Evolutionary conservation across 2,113 vertebrate genomes (phyloP), one percentile per base, ranked within the genome.

Genomic region (Ptychochromis oligacanthus): DNA sequence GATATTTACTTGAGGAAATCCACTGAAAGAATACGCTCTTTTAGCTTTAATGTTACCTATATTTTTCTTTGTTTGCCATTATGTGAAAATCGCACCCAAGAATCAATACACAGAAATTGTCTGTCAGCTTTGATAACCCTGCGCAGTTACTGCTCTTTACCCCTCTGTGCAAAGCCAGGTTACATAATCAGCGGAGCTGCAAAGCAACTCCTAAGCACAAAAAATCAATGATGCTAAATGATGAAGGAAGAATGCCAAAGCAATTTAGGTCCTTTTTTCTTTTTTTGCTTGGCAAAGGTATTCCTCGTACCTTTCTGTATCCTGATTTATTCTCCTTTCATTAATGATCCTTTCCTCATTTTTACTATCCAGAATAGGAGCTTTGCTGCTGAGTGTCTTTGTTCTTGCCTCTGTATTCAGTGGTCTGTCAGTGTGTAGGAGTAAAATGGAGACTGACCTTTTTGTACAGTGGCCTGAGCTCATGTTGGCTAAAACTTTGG

Each of bases 71-170:
- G 52, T 26, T 65, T 77, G 83, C 40, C 24, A 52, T 31, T 40
- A 43, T 24, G 46, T 70, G 59, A 34, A 91, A 78, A 61, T 36
- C 6, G 24, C 70, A 34, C 6, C 5, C 14, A 60, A 36, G 49
- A 80, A 91, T 90, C 87, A 46, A 92, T 90, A 79, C 0, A 22
- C 40, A 36, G 31, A 72, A 82, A 84, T 59, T 49, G 31, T 70
- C 72, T 13, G 11, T 89, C 81, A 89, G 28, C 62, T 31, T 54
- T 85, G 57, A 85, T 87, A 80, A 86, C 74, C 80, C 43, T 24
- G 65, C 67, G 46, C 13, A 54, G 31, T 61, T 61, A 38, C 64
- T 79, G 75, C 59, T 85, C 36, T 86, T 80, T 74, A 89, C 74
- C 70, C 43, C 54, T 46, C 15, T 65, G 46, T 31, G 82, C 58